A percentile compares a stretch with the other conserved stretches of the same genome.
These are phyloP conservation scores for Panopea generosa DNA, from an alignment of 2,888 invertebrate genomes.

Conservation along the genomic window DNA sequence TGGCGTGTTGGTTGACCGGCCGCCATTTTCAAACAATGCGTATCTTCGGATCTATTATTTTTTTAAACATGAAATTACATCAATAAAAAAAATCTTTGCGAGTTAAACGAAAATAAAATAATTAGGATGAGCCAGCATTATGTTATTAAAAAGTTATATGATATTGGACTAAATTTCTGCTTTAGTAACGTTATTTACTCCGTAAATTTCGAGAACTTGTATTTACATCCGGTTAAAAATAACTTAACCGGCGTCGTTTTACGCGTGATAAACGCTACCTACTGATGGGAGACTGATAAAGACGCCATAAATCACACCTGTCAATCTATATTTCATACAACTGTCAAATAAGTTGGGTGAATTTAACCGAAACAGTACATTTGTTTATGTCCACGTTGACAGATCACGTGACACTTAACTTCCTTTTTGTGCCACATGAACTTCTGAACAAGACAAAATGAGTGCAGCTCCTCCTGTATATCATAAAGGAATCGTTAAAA, in stretches of 20 bases:
- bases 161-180: too few species aligned
- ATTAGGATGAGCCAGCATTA: too few species aligned
- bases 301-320: too few species aligned
- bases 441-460: conserved; percentile 68
- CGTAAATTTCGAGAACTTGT: too few species aligned
- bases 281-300: too few species aligned
- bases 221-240: neutral
- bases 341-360: neutral
- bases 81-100: too few species aligned
- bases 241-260: neutral
- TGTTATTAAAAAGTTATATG: too few species aligned
- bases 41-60: too few species aligned
- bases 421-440: conserved; percentile 73
- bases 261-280: too few species aligned
- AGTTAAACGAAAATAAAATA: too few species aligned
- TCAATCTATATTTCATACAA: neutral
- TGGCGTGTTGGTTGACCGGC: conserved; percentile 51
- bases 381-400: conserved; percentile 73
- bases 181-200: too few species aligned
- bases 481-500: conserved; percentile 83
- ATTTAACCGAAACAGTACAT: neutral
- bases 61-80: too few species aligned
- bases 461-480: conserved; percentile 69
- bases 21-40: conserved; percentile 63
- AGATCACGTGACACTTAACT: conserved; percentile 60